Evolutionary conservation across 2,797 vertebrate species (phyloP), one percentile per base, ranked within the genome.

Genomic region (Pterois miles): DNA sequence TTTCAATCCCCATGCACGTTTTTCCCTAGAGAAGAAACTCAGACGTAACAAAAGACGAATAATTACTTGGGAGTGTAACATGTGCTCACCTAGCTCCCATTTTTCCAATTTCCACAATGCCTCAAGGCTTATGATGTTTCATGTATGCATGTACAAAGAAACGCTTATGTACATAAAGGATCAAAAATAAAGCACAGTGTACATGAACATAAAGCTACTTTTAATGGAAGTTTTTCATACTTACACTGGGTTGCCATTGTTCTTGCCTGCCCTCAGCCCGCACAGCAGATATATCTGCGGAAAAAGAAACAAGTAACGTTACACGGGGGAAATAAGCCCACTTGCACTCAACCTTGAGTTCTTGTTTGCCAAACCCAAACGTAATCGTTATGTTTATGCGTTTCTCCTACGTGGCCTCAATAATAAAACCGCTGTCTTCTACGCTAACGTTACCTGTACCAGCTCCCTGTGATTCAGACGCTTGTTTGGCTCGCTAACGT

Each of bases 241-340:
- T 96, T 77, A 96, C 96, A 94, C 94, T 96, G 96, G 89, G 95
- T 95, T 91, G 96, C 95, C 96, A 96, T 96, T 91, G 93, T 95
- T 92, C 81, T 92, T 85, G 92, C 84, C 90, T 94, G 91, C 90
- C 91, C 93, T 95, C 93, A 93, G 93, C 89, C 95, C 84, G 94
- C 93, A 94, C 87, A 92, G 92, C 92, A 94, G 93, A 91, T 87
- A 86, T 91, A 78, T 92, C 95, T 96, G 92, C 16, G 43, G 20
- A 69, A 29, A 80, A 46, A 48, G 52, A 65, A 77, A 69, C 1
- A 56, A 25, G 58, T 34, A 48, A 48, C 46, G 46, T 48, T 48
- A 74, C 38, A 88, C 70, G 59, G 12, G 11, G n/a, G 4, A 82
- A 77, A 83, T 75, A 10, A 84, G 69, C 38, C 58, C 40, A 76